These are phyloP conservation scores for Leptoclinus maculatus DNA, from an alignment of 2,797 vertebrate genomes.

Conservation along the genomic window DNA sequence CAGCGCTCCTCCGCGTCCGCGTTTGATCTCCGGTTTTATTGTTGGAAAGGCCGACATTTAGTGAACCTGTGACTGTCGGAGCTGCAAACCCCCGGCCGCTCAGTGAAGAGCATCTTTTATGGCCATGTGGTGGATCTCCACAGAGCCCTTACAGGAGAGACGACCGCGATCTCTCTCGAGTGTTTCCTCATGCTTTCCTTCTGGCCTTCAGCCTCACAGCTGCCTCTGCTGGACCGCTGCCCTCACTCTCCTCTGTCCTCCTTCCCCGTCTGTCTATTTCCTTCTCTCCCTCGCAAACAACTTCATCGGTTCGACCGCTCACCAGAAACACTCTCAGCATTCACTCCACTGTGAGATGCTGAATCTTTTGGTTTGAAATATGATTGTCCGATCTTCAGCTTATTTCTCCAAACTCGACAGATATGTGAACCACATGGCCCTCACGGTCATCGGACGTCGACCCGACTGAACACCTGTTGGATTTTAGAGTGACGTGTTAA, in stretches of 20 bases:
- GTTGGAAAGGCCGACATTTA: neutral
- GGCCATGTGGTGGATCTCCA: neutral
- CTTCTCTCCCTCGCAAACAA: constrained; percentile 4
- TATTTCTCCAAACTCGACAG: neutral
- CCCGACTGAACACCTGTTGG: neutral
- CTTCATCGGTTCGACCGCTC: constrained; percentile 19
- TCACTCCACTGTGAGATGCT: neutral
- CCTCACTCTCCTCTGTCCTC: constrained; percentile 8
- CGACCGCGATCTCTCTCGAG: constrained; percentile 41
- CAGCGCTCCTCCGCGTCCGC: constrained; percentile 7
- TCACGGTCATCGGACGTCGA: neutral
- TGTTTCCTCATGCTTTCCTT: constrained; percentile 52
- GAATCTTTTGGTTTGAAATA: constrained; percentile 1
- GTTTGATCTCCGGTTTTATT: neutral
- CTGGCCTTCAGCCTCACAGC: constrained; percentile 65
- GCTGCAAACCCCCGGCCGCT: constrained; percentile 8
- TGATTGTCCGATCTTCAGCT: neutral
- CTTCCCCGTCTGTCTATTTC: constrained; percentile 6
- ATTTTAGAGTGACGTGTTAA: neutral
- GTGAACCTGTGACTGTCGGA: constrained; percentile 11
- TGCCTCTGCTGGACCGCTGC: constrained; percentile 54
- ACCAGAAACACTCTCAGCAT: neutral
- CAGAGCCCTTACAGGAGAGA: constrained; percentile 1
- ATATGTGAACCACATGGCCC: neutral
- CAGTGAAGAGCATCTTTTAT: neutral